Evolutionary conservation across 2,888 invertebrate genomes (phyloP), one percentile per base, ranked within the genome.

Genomic region (Bellardia pandia): DNA sequence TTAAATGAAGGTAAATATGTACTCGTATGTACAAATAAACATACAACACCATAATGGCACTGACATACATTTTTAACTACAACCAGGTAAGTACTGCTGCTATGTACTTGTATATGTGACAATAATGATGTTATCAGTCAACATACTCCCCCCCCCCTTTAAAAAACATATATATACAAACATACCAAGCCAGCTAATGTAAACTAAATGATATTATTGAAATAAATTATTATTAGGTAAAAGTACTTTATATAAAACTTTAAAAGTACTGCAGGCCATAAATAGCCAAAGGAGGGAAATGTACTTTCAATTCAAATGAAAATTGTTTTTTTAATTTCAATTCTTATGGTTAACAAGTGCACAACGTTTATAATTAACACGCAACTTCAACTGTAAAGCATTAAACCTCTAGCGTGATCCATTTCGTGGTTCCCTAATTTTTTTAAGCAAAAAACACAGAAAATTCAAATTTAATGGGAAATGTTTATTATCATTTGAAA

Each of bases 41-140:
- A 33, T 37, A 5, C 37, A 37, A 5, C 5, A 37, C 30, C 13
- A 56, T 77, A 80, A 86, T 84, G 76, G 37, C 75, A 66, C 66
- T 86, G 86, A 86, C 86, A 75, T 66, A 86, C 86, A 23, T 76
- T 83, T 9, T 71, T n/a, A 2, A 77, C 30, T 14, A 2, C 33
- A 14, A 40, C 72, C 23, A 48, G 11, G 40, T 16, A 53, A 30
- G 60, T 9, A 75, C 45, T 23, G 58, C 45, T 23, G 58, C 66
- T 23, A 69, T 14, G 14, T 37, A 33, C 48, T 33, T 9, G 4
- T 69, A 42, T 37, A 56, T 64, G 6, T n/a, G 51, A 71, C 58
- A 80, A 77, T 71, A 75, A 71, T 42, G 83, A 76, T 83, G 60
- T 79, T 75, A 86, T 83, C 83, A 42, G 30, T 58, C 6, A n/a